These are phyloP conservation scores for Drosophila rhopaloa DNA, from an alignment of 1,140 invertebrate species.

Conservation along the genomic window DNA sequence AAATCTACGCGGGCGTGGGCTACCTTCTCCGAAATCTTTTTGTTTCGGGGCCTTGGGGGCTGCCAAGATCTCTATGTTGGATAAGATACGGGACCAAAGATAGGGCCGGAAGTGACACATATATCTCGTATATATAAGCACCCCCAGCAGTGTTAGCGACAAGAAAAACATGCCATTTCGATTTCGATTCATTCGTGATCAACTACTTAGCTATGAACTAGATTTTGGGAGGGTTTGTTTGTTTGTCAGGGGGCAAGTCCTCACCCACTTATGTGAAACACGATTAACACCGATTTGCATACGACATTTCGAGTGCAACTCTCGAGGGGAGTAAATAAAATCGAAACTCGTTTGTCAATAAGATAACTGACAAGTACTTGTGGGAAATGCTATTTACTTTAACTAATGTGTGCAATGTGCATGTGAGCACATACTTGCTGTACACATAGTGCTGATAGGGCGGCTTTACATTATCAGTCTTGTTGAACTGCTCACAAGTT, in stretches of 20 bases:
- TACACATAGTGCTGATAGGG: conserved; percentile 30
- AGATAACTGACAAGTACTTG: conserved; percentile 37
- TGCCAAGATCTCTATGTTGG: conserved; percentile 37
- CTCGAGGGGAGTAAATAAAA: conserved; percentile 21
- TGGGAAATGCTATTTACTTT: conserved; percentile 39
- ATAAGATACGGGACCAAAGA: conserved; percentile 20
- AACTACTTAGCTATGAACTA: background rate
- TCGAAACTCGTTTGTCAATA: conserved; percentile 46
- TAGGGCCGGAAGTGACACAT: conserved; percentile 53
- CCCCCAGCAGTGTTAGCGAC: conserved; percentile 33
- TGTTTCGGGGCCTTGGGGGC: conserved; percentile 9
- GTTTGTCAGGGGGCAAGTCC: conserved; percentile 14
- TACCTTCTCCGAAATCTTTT: conserved; percentile 25
- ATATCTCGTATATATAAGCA: conserved; percentile 4
- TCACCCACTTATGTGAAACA: conserved; percentile 35
- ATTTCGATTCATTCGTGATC: conserved; percentile 18
- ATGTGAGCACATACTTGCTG: conserved; percentile 10
- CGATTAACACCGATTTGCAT: conserved; percentile 58
- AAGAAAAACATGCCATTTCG: conserved; percentile 14
- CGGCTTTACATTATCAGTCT: conserved; percentile 26
- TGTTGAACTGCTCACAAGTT: conserved; percentile 18
- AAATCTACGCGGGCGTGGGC: conserved; percentile 3
- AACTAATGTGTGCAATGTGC: conserved; percentile 4
- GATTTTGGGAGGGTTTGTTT: background rate
- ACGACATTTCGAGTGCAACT: conserved; percentile 19